phyloP scores from a whole-genome alignment of 2,113 vertebrate genomes.

The Platichthys stellatus region DNA sequence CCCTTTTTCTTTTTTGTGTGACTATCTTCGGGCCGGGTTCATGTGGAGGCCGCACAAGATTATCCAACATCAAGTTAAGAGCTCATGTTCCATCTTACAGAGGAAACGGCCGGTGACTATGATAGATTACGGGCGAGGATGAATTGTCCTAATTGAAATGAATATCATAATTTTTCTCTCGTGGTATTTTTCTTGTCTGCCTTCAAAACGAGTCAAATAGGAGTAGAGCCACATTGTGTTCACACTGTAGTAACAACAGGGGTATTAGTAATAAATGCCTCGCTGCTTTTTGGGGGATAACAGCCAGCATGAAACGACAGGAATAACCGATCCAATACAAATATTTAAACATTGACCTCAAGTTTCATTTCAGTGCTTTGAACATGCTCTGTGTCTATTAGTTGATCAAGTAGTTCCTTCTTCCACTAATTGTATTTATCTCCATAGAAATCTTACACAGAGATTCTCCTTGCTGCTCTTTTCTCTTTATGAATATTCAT shows the following conservation, averaged over 20 bases:
- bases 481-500: conserved; percentile 21
- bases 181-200: conserved; percentile 57
- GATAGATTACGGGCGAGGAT: conserved; percentile 62
- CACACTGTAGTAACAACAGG: conserved; percentile 42
- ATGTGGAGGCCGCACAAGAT: conserved; percentile 57
- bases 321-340: conserved; percentile 51
- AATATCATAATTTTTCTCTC: conserved; percentile 65
- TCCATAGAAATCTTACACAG: background rate
- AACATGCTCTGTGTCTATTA: background rate
- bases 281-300: conserved; percentile 35
- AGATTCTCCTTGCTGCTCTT: background rate
- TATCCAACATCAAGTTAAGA: conserved; percentile 53
- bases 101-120: conserved; percentile 59
- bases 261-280: conserved; percentile 49
- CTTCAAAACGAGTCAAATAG: conserved; percentile 58
- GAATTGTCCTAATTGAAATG: conserved; percentile 69
- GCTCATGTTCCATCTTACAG: conserved; percentile 57
- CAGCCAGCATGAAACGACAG: conserved; percentile 30
- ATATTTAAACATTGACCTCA: conserved; percentile 23
- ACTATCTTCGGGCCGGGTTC: conserved; percentile 55
- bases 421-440: background rate
- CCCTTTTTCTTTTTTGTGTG: conserved; percentile 4
- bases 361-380: conserved; percentile 7
- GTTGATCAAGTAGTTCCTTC: background rate
- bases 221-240: conserved; percentile 40